A percentile compares a stretch with the other conserved stretches of the same genome.
Conservation (phyloP, 2,113 vertebrate genomes). For the Erythrocercus mccallii region DNA sequence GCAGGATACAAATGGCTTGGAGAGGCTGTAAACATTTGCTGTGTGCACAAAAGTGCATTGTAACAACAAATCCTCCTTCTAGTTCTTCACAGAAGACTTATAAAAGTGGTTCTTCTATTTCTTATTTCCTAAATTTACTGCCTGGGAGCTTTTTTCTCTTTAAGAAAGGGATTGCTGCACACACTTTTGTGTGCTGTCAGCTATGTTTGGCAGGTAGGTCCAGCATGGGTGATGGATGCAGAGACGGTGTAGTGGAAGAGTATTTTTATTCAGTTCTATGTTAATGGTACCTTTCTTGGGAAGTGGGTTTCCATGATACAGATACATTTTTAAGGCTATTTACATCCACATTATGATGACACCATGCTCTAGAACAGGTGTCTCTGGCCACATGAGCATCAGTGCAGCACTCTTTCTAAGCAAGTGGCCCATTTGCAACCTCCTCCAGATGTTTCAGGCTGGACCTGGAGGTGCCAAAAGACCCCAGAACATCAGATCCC, state of each 20-base stretch:
- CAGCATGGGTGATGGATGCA: neutral
- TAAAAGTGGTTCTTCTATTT: neutral
- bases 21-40: neutral
- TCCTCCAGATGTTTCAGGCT: neutral
- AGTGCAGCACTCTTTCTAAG: neutral
- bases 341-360: rapidly evolving
- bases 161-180: neutral
- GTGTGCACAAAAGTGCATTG: neutral
- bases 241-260: rapidly evolving
- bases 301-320: neutral
- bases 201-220: neutral
- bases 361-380: rapidly evolving
- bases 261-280: too few relatives aligned
- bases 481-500: neutral
- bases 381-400: neutral
- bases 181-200: neutral
- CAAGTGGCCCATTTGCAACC: neutral
- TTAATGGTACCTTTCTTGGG: neutral
- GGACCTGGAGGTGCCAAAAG: neutral
- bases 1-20: neutral
- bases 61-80: neutral
- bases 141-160: neutral
- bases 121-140: neutral
- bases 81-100: neutral
- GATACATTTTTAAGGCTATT: neutral